Evolutionary conservation across 2,113 vertebrate species (phyloP), one percentile per base, ranked within the genome.

Genomic region (Sigmodon hispidus): DNA sequence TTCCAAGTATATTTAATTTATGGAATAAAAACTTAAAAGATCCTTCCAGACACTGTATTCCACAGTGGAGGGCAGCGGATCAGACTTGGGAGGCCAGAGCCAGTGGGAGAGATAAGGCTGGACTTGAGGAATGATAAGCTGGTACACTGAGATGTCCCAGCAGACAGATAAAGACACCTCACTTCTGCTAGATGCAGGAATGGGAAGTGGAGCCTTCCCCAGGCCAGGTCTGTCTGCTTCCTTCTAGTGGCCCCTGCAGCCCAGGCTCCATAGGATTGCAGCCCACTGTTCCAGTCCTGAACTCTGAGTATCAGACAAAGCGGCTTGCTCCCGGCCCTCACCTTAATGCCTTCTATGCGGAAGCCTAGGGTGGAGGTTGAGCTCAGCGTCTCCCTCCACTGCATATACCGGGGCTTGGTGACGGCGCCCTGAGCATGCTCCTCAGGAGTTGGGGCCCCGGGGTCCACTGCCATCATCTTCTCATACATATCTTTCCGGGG

Each of bases 351-450:
- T 94, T 99, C 99, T 0, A 99, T 99, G 76, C 99, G 99, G 98
- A 99, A 99, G 87, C 99, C 99, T 26, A 99, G 94, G 0, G 99
- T 99, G 79, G 99, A 98, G 0, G 99, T 99, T 3, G 99, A 99
- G 98, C 99, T 99, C 76, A 99, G 98, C 0, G 99, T 99, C 97
- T 99, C 99, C 81, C 99, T 98, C 99, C 99, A 99, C 96, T 99
- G 99, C 99, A 99, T 99, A 98, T 99, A 99, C 90, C 99, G 98
- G 6, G 99, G 99, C 95, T 99, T 99, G 81, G 99, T 98, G 76
- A 99, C 95, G 0, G 98, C 99, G 43, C 98, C 98, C 98, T 99
- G 99, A 12, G 97, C 97, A 0, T 98, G 98, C 95, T 99, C 99
- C 98, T 99, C 97, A 0, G 98, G 95, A 0, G 98, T 99, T 7